These are phyloP conservation scores for Fragum whitleyi DNA, from an alignment of 2,888 invertebrate species.

Conservation along the genomic window DNA sequence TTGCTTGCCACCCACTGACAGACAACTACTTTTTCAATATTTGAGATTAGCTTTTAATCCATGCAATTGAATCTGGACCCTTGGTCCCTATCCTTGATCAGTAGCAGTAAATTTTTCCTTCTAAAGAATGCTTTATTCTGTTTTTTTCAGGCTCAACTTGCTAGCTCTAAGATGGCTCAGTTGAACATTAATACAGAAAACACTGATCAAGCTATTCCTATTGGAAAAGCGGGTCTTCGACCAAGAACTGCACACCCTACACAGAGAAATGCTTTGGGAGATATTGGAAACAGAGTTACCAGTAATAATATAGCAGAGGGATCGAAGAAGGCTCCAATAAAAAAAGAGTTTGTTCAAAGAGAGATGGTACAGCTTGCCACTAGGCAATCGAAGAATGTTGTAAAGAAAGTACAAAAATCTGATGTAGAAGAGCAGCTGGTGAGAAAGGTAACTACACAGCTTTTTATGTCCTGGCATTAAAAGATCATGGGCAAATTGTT, in stretches of 20 bases:
- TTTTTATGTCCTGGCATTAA: too few species aligned
- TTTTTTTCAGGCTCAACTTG: slow-evolving; percentile 56
- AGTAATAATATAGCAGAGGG: slow-evolving; percentile 72
- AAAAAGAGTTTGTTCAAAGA: slow-evolving; percentile 75
- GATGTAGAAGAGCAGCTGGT: slow-evolving; percentile 17
- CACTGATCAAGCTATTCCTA: slow-evolving; percentile 61
- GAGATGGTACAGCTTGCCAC: slow-evolving; percentile 24
- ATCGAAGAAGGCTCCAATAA: slow-evolving; percentile 72
- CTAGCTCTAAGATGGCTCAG: slow-evolving; percentile 64
- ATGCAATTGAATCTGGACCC: too few species aligned
- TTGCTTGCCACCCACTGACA: too few species aligned
- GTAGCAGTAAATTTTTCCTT: too few species aligned
- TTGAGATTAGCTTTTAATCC: too few species aligned
- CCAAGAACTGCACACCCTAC: slow-evolving; percentile 67
- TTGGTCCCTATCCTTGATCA: too few species aligned
- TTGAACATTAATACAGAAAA: slow-evolving; percentile 67
- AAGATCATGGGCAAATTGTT: too few species aligned
- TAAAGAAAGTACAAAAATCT: slow-evolving; percentile 5
- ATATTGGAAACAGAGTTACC: slow-evolving; percentile 81
- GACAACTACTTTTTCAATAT: too few species aligned
- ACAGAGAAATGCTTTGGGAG: slow-evolving; percentile 78
- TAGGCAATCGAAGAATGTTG: slow-evolving; percentile 13
- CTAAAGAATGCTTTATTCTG: too few species aligned
- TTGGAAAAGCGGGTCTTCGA: slow-evolving; percentile 53
- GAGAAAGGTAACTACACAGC: slow-evolving; percentile 11